Base-by-base conservation (phyloP, 2,113 vertebrate genomes). In the Progne subis region DNA sequence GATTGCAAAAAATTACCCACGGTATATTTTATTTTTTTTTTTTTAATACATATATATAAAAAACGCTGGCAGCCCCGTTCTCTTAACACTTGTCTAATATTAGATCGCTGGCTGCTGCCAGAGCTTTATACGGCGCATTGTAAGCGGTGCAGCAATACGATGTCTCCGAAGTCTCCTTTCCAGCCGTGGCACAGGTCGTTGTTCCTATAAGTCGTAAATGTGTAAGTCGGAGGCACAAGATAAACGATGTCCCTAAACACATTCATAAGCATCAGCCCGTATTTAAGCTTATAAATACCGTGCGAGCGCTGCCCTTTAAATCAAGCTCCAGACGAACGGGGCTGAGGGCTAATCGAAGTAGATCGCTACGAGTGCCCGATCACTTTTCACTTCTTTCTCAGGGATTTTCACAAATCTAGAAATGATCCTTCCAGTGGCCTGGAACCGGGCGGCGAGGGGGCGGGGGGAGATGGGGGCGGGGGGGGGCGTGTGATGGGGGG, bases 241-340 rank as follows among this genome's bases (percentile, higher is more conserved):
- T 76, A 55, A 92, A 97, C 63, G 94, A 95, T 59, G 71, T 20
- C 56, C 71, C 95, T 41, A 56, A 50, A 70, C 61, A 50, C 75
- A 76, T 88, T 86, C 79, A 69, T 86, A 92, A 96, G 85, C 88
- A 86, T 69, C 92, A 74, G 85, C 55, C 79, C 39, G 14, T 86
- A 43, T 92, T 95, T 92, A 92, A 90, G 88, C 86, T 83, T 92
- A 88, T 72, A 77, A 95, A 91, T 64, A 75, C 43, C 24, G 34
- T 31, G 16, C 7, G 29, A 70, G 64, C 7, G 18, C 68, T 92
- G 91, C 68, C 80, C 92, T 94, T 88, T 94, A 95, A 94, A 94
- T 95, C 93, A 94, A 49, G 65, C 64, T 86, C 41, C 79, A 56
- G 82, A 88, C 59, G 90, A 88, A 53, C n/a, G 55, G 78, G 75